Base-by-base conservation (phyloP, 1,140 invertebrate genomes). In the Trinorchestia longiramus region DNA sequence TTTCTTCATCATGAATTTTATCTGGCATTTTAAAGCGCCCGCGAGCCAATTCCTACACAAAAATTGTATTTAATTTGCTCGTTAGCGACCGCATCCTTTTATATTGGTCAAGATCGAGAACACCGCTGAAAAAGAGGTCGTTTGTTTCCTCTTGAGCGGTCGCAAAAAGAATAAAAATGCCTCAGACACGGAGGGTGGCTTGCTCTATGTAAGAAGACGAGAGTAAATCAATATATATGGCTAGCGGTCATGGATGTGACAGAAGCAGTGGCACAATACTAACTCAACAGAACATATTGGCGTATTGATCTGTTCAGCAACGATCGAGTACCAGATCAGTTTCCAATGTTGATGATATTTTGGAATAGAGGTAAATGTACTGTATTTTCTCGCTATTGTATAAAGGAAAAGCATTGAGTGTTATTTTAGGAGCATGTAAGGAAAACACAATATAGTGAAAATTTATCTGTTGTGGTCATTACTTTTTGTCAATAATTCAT, bases 81-180 rank as follows among this genome's bases (percentile, higher is more conserved):
- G 62, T 77, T 77, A 77, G 62, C 11, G 62, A 77, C 47, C 62
- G 62, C 62, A 77, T 77, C 62, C 62, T 36, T 77, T 77, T 77
- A 36, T 77, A 36, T 36, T 77, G 62, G 62, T 77, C 62, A 77
- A 77, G 62, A 77, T 77, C 62, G 62, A 77, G 62, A 77, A 77
- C 62, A 1, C 62, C 28, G 62, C 28, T 19, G 88, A 90, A 90
- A 43, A 41, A 42, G n/a, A 41, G 88, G 41, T 90, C 88, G 43
- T 90, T 90, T 90, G 88, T 90, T 90, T 90, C 88, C 92, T 94
- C 92, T 94, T 94, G 92, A 94, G 41, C 47, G 92, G 92, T 44
- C 43, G 62, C 62, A 94, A 15, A 43, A 45, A 45, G 92, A 94
- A 45, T 44, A 45, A 94, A 94, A 94, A 94, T 47, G 92, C 92